These are phyloP conservation scores for Hyperopisus bebe DNA, from an alignment of 2,113 vertebrate genomes.

Conservation along the genomic window DNA sequence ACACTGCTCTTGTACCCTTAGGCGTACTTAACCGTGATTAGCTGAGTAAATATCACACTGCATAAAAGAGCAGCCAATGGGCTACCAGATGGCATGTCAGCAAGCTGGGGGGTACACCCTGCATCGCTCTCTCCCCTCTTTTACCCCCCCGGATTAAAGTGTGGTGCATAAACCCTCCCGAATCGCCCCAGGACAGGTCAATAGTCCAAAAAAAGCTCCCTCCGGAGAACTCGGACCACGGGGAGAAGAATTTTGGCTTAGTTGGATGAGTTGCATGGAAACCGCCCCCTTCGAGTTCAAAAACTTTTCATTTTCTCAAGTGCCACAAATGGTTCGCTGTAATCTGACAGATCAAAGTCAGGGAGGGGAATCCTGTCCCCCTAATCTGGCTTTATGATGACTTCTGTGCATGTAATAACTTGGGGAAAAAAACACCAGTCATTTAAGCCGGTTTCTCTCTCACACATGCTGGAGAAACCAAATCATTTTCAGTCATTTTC, in stretches of 20 bases:
- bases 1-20: background rate
- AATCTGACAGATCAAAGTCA: conserved; percentile 71
- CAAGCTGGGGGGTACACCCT: background rate
- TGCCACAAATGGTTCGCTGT: conserved; percentile 58
- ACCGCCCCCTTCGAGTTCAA: conserved; percentile 35
- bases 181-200: conserved; percentile 39
- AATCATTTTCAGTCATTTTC: background rate
- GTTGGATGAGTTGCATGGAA: conserved; percentile 30
- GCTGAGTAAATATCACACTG: background rate
- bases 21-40: background rate
- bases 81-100: background rate
- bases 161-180: conserved; percentile 36
- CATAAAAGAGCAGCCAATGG: background rate
- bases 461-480: conserved; percentile 1
- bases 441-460: conserved; percentile 29
- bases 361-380: conserved; percentile 59
- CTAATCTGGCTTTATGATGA: conserved; percentile 62
- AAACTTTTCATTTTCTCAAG: conserved; percentile 52
- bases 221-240: conserved; percentile 41
- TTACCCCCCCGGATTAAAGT: conserved; percentile 15
- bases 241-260: conserved; percentile 48
- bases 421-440: conserved; percentile 40
- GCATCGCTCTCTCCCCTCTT: conserved; percentile 13
- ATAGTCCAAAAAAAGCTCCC: conserved; percentile 43
- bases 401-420: conserved; percentile 58